A percentile compares a stretch with the other conserved stretches of the same genome.
Conservation (phyloP, 2,888 invertebrate genomes). For the Desoria tigrina region DNA sequence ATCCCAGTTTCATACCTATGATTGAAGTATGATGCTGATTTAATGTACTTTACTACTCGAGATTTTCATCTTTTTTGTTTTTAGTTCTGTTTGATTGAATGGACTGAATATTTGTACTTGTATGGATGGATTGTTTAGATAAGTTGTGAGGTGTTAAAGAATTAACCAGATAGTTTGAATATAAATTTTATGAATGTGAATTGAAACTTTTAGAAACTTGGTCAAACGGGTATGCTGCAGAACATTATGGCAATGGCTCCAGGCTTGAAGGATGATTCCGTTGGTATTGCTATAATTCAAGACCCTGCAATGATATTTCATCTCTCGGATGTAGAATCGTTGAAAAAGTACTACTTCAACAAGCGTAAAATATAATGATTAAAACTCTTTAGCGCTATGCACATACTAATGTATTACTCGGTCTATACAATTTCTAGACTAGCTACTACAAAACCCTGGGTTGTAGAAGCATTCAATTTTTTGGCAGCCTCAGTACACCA, state of each 20-base stretch:
- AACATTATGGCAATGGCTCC: constrained; percentile 73
- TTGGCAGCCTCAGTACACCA: constrained; percentile 64
- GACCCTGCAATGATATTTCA: constrained; percentile 75
- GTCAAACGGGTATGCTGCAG: constrained; percentile 63
- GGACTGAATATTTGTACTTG: too few species aligned
- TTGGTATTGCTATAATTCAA: constrained; percentile 72
- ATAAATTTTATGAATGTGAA: too few species aligned
- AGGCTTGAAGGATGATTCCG: constrained; percentile 69
- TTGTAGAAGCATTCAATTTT: constrained; percentile 69
- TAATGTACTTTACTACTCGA: too few species aligned
- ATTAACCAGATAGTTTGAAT: too few species aligned
- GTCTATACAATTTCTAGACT: constrained; percentile 58
- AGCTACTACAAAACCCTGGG: constrained; percentile 68
- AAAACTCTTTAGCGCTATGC: constrained; percentile 18
- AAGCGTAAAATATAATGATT: neutral
- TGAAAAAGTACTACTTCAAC: constrained; percentile 62
- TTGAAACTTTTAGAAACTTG: constrained; percentile 57
- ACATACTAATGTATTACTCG: too few species aligned
- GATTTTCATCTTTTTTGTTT: too few species aligned
- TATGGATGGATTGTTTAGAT: too few species aligned
- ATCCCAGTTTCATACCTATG: constrained; percentile 67
- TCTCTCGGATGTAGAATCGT: constrained; percentile 68
- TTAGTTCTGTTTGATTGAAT: too few species aligned
- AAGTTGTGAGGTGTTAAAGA: too few species aligned
- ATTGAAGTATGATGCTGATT: constrained; percentile 68